Evolutionary conservation across 2,888 invertebrate species (phyloP), one percentile per base, ranked within the genome.

Genomic region (Andrena camellia): DNA sequence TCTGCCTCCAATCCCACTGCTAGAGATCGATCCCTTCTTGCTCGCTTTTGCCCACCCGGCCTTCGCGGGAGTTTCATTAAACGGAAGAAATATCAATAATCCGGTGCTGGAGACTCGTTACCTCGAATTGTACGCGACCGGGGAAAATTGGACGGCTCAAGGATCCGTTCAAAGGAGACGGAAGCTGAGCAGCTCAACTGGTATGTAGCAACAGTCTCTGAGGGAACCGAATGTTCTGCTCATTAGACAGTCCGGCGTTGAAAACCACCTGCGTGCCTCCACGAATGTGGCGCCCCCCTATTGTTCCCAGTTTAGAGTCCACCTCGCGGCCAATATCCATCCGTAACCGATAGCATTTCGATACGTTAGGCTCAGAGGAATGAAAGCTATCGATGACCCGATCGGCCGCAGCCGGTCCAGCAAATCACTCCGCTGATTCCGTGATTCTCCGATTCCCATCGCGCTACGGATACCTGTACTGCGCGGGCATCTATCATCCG

Each of bases 61-160:
- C 52, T 71, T 73, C 63, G 57, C 42, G 29, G 57, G 5, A 57
- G 2, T 75, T 75, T 60, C 48, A 33, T 13, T 50, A 26, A 13
- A 76, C 63, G 54, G 54, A 31, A 63, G 35, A 20, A 63, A 52
- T 54, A 52, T 52, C 48, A 17, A 1, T 50, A 26, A 57, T 57
- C 23, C 23, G 20, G 57, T 57, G 57, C 26, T 57, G 4, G 57
- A 13, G 57, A 57, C 23, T 57, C 57, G 29, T 62, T 62, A 62
- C 10, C 17, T 20, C 33, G 62, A 35, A 20, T 62, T 29, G 33
- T 20, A 33, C 8, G 62, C 33, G 62, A 33, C 1, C 33, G 8
- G 33, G 10, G 20, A 20, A 62, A 62, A 62, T 62, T 33, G 62
- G 35, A 33, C n/a, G 33, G 10, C 8, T 33, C 6, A 8, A 17